Evolutionary conservation across 2,113 vertebrate genomes (phyloP), one percentile per base, ranked within the genome.

Genomic region (Grantiella picta): DNA sequence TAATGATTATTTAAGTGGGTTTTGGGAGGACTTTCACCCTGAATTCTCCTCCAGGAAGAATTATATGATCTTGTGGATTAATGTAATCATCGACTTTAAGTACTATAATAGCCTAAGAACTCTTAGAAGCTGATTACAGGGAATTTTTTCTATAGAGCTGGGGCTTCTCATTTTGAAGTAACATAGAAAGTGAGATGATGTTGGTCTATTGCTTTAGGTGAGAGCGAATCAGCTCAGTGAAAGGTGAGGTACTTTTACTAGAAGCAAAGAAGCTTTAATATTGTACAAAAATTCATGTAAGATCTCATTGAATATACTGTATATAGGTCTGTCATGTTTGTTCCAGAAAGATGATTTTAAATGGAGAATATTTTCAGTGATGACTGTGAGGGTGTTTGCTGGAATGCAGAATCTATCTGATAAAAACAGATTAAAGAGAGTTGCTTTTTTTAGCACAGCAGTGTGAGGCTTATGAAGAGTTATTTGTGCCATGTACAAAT

Each of bases 41-140:
- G 21, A 83, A 12, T 72, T 94, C 33, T 85, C n/a, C 49, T 91
- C 38, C 35, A 73, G 76, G 44, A 86, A 80, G 79, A 86, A 65
- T 88, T 53, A 42, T 11, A 16, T 38, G 27, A 56, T 75, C 40
- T 77, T 70, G 33, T 83, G 59, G 35, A 80, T 83, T 88, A 72
- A 49, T 72, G 49, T 79, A 85, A 80, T 93, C 40, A 54, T 66
- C 2, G 2, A 17, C 66, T 87, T 82, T 45, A 88, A 79, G 50
- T 77, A 24, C 42, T 77, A 0, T 83, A 90, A 86, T 61, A 92
- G 22, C 21, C 75, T 66, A 38, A 76, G 50, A 93, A 80, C 66
- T 88, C 85, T 65, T 86, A 80, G 71, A 76, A 92, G 25, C 50
- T 82, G 85, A 94, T 96, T 92, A 66, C 50, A 63, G 38, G 33